A percentile compares a stretch with the other conserved stretches of the same genome.
Conservation (phyloP, 2,888 invertebrate species). For the Caenorhabditis auriculariae region DNA sequence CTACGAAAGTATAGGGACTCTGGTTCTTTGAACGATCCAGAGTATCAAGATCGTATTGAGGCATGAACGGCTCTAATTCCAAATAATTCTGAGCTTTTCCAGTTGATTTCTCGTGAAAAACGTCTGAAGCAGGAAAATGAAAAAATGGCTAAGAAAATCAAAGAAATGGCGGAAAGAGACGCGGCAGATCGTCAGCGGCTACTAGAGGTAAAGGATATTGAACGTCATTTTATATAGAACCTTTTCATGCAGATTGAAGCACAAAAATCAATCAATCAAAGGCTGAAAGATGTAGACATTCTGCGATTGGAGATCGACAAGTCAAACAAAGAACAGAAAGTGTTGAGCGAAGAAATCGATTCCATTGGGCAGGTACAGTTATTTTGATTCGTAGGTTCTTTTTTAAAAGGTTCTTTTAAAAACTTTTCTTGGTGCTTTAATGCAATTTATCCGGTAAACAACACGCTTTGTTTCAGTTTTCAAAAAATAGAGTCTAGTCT, state of each 20-base stretch:
- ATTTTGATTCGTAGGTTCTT: neutral
- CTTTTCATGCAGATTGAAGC: constrained; percentile 2
- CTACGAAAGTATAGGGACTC: no score
- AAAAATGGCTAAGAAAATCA: constrained; percentile 72
- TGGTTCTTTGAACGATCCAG: no score
- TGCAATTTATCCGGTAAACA: no score
- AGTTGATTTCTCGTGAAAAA: no score
- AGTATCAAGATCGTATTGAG: no score
- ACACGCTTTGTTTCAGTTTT: no score
- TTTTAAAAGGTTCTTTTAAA: neutral
- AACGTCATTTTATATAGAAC: no score
- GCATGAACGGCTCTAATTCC: no score
- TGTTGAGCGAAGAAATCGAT: constrained; percentile 95
- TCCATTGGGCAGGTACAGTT: constrained; percentile 88
- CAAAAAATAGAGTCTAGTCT: no score
- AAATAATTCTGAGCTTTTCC: no score
- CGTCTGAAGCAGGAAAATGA: constrained; percentile 76
- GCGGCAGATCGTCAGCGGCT: constrained; percentile 73
- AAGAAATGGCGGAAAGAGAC: constrained; percentile 66
- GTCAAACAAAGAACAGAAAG: constrained; percentile 72
- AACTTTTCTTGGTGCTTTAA: no score
- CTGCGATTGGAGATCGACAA: constrained; percentile 12
- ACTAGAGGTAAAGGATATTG: constrained; percentile 1
- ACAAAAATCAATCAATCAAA: constrained; percentile 6
- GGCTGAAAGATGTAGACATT: constrained; percentile 10